Evolutionary conservation across 2,888 invertebrate species (phyloP).

Genomic region (Ectropis crepuscularia): DNA sequence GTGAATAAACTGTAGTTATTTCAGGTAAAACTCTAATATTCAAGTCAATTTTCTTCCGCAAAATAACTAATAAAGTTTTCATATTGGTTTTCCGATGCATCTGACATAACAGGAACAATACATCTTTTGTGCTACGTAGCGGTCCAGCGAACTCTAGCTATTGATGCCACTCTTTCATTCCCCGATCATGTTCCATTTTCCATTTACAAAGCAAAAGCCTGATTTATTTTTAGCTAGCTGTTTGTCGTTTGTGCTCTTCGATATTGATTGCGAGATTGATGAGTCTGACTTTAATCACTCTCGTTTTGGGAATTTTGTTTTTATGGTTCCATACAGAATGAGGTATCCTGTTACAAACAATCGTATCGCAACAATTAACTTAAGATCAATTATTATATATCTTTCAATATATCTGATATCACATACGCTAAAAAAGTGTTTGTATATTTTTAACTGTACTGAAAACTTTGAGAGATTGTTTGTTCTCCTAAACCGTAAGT

Average conservation of each 20-base stretch:
- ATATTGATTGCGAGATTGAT: constrained; percentile 35
- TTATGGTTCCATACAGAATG: background rate
- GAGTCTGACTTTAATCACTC: constrained; percentile 4
- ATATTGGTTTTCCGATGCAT: constrained; percentile 73
- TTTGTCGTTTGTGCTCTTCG: constrained; percentile 41
- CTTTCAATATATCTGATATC: too few relatives aligned
- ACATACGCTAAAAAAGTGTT: too few relatives aligned
- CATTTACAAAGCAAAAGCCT: constrained; percentile 65
- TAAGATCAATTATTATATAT: too few relatives aligned
- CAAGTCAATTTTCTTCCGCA: constrained; percentile 43
- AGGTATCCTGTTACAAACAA: too few relatives aligned
- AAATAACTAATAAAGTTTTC: constrained; percentile 66
- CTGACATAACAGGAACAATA: constrained; percentile 78
- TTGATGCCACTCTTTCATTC: constrained; percentile 67
- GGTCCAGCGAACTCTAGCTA: constrained; percentile 65
- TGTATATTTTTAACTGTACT: too few relatives aligned
- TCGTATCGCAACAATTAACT: too few relatives aligned
- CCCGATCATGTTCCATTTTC: constrained; percentile 73
- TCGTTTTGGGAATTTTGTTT: background rate
- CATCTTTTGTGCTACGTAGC: constrained; percentile 71
- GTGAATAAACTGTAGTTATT: too few relatives aligned
- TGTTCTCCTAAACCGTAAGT: too few relatives aligned
- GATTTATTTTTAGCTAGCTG: constrained; percentile 59
- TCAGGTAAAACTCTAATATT: too few relatives aligned
- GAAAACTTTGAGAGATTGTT: too few relatives aligned